phyloP scores from a whole-genome alignment of 2,888 invertebrate species.

The Rapana venosa region DNA sequence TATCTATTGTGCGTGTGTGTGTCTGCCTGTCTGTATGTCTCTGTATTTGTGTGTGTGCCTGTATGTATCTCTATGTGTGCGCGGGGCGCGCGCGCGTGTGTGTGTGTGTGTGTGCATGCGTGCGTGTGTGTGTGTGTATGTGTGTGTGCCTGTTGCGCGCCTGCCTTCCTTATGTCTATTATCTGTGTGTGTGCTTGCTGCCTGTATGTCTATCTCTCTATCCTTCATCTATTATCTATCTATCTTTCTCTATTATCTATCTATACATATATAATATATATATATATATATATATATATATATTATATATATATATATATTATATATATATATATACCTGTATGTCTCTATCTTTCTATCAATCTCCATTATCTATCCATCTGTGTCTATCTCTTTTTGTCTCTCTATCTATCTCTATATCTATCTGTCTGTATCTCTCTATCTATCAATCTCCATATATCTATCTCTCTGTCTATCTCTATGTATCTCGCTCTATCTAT shows the following conservation, averaged over 20 bases:
- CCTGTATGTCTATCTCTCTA: too few species aligned
- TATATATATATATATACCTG: too few species aligned
- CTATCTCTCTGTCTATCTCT: too few species aligned
- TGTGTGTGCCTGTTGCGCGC: conserved; percentile 24
- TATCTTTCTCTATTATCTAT: too few species aligned
- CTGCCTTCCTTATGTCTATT: too few species aligned
- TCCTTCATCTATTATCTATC: too few species aligned
- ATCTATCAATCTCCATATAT: not conserved
- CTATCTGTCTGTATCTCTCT: not conserved
- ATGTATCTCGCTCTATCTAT: too few species aligned
- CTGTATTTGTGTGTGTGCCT: not conserved
- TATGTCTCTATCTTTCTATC: not conserved
- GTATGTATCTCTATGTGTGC: conserved; percentile 5
- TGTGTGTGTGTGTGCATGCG: conserved; percentile 25
- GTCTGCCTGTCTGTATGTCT: conserved; percentile 3
- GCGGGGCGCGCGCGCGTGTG: conserved; percentile 19
- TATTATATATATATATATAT: too few species aligned
- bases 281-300: too few species aligned
- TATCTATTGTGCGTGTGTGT: not conserved
- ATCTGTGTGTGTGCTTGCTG: conserved; percentile 20
- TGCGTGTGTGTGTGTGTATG: conserved; percentile 33
- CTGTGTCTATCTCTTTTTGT: too few species aligned
- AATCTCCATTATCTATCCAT: too few species aligned
- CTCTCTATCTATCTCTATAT: too few species aligned
- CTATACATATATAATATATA: not conserved